phyloP scores from a whole-genome alignment of 2,888 invertebrate species.

The Dryomyza anilis region DNA sequence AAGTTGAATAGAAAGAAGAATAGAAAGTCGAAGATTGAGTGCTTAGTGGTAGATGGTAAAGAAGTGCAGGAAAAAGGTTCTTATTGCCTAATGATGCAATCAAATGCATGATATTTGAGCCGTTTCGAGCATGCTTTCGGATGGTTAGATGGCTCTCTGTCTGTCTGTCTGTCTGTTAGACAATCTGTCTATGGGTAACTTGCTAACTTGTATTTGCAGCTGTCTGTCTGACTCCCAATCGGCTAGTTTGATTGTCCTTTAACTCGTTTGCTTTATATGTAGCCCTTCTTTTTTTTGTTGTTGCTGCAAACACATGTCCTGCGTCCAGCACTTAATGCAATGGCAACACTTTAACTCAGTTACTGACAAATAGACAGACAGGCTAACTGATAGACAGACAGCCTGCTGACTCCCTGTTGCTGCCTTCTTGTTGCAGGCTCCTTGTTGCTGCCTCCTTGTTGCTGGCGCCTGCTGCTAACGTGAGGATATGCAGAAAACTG shows the following conservation, averaged over 20 bases:
- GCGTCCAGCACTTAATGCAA: too few relatives aligned
- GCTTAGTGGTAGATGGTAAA: neutral
- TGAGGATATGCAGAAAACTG: neutral
- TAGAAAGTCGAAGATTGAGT: neutral
- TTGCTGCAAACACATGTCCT: too few relatives aligned
- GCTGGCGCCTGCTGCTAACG: neutral
- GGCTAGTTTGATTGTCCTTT: too few relatives aligned
- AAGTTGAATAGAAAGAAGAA: neutral
- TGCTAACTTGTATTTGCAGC: too few relatives aligned
- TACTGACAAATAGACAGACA: too few relatives aligned
- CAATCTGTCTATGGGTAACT: neutral
- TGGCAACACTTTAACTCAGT: neutral
- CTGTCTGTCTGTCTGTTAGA: neutral
- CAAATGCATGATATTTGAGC: constrained; percentile 30
- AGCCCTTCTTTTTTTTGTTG: too few relatives aligned
- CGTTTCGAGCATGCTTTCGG: neutral
- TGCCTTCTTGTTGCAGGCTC: neutral
- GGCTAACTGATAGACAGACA: neutral
- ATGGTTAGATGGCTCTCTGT: neutral
- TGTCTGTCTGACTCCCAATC: too few relatives aligned
- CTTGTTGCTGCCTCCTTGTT: neutral
- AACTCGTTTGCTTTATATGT: too few relatives aligned
- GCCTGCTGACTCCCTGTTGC: neutral
- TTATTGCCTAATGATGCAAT: constrained; percentile 33
- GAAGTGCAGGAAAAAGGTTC: constrained; percentile 1